Evolutionary conservation across 2,888 invertebrate genomes (phyloP).

Genomic region (Ormyrus rosae): DNA sequence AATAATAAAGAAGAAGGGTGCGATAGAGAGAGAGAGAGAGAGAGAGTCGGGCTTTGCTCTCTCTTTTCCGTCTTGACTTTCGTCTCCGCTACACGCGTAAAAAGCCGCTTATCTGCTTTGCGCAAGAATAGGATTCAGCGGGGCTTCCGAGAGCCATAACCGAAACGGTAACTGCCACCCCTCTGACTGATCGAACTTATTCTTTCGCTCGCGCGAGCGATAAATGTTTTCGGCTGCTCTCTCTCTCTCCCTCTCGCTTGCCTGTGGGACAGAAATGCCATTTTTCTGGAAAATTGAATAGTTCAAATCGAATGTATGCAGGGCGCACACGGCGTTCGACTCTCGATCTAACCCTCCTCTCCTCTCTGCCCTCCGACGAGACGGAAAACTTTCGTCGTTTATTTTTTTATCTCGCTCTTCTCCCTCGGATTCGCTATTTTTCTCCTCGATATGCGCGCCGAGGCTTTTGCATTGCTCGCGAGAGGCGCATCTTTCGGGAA

Average conservation of each 20-base stretch:
- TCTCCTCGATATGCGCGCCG: constrained; percentile 10
- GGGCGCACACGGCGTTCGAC: constrained; percentile 1
- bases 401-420: constrained; percentile 46
- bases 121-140: constrained; percentile 76
- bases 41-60: neutral
- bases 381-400: constrained; percentile 32
- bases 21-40: neutral
- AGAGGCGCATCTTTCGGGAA: constrained; percentile 20
- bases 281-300: constrained; percentile 74
- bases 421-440: constrained; percentile 28
- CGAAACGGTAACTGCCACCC: constrained; percentile 76
- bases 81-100: constrained; percentile 63
- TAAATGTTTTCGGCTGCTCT: constrained; percentile 46
- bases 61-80: too few species aligned
- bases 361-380: neutral
- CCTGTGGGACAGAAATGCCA: constrained; percentile 59
- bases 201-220: constrained; percentile 65
- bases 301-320: constrained; percentile 69
- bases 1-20: constrained; percentile 10
- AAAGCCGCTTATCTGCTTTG: constrained; percentile 75
- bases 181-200: constrained; percentile 75
- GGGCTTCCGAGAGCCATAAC: constrained; percentile 76
- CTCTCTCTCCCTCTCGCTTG: too few species aligned
- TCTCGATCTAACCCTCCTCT: neutral
- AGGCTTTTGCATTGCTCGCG: constrained; percentile 38